Percentiles rank a stretch among this genome's conserved stretches.
Conservation (phyloP, 2,888 invertebrate genomes). For the Lasioglossum morio region DNA sequence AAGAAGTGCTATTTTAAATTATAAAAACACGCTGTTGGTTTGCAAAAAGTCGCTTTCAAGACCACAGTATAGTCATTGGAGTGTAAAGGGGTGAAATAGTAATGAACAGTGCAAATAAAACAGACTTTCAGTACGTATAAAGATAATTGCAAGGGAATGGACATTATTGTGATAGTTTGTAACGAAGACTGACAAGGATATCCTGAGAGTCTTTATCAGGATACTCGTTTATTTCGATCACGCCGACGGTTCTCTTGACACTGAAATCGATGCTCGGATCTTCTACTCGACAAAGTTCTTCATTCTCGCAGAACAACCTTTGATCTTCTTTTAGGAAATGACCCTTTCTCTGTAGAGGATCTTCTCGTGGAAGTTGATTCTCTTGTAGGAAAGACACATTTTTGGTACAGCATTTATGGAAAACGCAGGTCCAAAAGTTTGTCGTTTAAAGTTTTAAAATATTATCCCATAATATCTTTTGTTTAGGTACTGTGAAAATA, state of each 20-base stretch:
- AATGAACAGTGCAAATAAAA: neutral
- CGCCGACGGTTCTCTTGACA: neutral
- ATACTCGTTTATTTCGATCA: slow-evolving; percentile 3
- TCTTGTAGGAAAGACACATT: neutral
- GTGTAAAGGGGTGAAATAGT: neutral
- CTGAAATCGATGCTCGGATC: slow-evolving; percentile 7
- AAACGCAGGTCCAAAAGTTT: neutral
- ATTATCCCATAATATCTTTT: neutral
- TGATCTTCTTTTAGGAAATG: slow-evolving; percentile 16
- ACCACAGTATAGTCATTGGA: neutral
- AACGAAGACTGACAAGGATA: neutral
- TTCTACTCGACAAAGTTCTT: slow-evolving; percentile 1
- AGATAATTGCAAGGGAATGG: neutral
- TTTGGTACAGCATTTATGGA: neutral
- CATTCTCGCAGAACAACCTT: slow-evolving; percentile 19
- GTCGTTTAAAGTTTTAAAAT: neutral
- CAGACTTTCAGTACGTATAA: neutral
- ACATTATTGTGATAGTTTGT: neutral
- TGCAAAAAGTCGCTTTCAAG: neutral
- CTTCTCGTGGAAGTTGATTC: neutral
- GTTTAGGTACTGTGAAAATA: too few species aligned
- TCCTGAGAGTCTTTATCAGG: neutral
- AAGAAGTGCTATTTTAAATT: too few species aligned
- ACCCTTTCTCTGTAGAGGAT: neutral
- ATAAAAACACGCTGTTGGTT: too few species aligned